phyloP scores from a whole-genome alignment of 2,888 invertebrate genomes.

The Augiades crinisus region DNA sequence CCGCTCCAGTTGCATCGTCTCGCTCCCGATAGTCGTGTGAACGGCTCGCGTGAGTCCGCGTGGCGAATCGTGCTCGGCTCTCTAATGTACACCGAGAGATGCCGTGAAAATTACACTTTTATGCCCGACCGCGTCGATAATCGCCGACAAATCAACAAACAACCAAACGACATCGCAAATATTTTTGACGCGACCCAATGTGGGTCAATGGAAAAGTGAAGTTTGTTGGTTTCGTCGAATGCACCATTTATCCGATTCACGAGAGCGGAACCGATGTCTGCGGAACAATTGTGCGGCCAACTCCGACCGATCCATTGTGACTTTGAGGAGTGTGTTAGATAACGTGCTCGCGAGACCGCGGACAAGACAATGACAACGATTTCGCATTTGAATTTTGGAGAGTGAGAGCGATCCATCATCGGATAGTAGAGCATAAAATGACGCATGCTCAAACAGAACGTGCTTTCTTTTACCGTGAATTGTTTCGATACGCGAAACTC shows the following conservation, averaged over 20 bases:
- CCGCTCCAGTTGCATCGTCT: constrained; percentile 70
- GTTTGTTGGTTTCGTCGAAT: constrained; percentile 62
- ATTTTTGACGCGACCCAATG: constrained; percentile 44
- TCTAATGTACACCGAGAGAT: constrained; percentile 52
- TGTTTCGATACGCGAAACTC: too few species aligned
- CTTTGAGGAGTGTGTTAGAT: constrained; percentile 70
- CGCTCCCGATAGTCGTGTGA: constrained; percentile 76
- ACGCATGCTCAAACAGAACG: constrained; percentile 13
- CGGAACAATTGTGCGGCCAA: constrained; percentile 67
- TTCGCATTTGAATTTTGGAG: constrained; percentile 55
- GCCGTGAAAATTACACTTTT: constrained; percentile 61
- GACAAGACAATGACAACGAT: constrained; percentile 61
- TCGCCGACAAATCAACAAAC: constrained; percentile 62
- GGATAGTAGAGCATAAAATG: constrained; percentile 32
- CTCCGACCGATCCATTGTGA: constrained; percentile 60
- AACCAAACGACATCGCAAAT: constrained; percentile 42
- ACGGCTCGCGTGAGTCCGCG: constrained; percentile 57
- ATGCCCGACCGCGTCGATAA: constrained; percentile 60
- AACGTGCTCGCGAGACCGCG: constrained; percentile 65
- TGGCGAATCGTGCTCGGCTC: constrained; percentile 49
- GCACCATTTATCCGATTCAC: constrained; percentile 76
- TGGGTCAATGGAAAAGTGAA: constrained; percentile 72
- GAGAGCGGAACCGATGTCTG: constrained; percentile 75
- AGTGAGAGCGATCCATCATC: constrained; percentile 55
- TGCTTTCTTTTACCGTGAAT: too few species aligned